Conservation (phyloP, 2,888 invertebrate species). For the Bellardia pandia region DNA sequence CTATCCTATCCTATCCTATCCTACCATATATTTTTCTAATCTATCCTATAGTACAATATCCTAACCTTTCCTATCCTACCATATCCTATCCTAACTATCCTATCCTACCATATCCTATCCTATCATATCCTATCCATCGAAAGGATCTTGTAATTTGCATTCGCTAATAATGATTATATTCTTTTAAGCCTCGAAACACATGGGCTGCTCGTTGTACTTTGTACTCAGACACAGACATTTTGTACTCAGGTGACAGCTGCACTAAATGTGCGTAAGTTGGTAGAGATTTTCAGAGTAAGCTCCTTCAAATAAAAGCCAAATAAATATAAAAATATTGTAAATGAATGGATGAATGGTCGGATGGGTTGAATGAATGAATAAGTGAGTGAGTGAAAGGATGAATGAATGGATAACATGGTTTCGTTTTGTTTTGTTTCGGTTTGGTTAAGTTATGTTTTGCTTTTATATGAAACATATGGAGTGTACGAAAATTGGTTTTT, state of each 20-base stretch:
- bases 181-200: background rate
- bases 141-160: no score
- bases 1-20: slow-evolving; percentile 19
- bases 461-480: slow-evolving; percentile 23
- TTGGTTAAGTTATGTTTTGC: slow-evolving; percentile 23
- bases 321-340: slow-evolving; percentile 4
- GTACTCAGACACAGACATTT: slow-evolving; percentile 36
- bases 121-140: background rate
- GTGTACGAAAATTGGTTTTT: slow-evolving; percentile 24
- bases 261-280: slow-evolving; percentile 53
- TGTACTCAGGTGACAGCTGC: slow-evolving; percentile 65
- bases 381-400: slow-evolving; percentile 2
- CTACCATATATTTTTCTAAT: background rate
- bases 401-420: slow-evolving; percentile 15
- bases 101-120: background rate
- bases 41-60: no score
- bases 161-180: background rate
- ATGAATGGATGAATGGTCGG: slow-evolving; percentile 3
- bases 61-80: no score
- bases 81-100: background rate
- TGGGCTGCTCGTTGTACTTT: slow-evolving; percentile 2
- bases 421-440: slow-evolving; percentile 18
- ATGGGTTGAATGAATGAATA: slow-evolving; percentile 19
- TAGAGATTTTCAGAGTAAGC: slow-evolving; percentile 53
- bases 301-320: slow-evolving; percentile 8